These are phyloP conservation scores for Onychorhynchus coronatus DNA, from an alignment of 2,113 vertebrate species.

Conservation along the genomic window DNA sequence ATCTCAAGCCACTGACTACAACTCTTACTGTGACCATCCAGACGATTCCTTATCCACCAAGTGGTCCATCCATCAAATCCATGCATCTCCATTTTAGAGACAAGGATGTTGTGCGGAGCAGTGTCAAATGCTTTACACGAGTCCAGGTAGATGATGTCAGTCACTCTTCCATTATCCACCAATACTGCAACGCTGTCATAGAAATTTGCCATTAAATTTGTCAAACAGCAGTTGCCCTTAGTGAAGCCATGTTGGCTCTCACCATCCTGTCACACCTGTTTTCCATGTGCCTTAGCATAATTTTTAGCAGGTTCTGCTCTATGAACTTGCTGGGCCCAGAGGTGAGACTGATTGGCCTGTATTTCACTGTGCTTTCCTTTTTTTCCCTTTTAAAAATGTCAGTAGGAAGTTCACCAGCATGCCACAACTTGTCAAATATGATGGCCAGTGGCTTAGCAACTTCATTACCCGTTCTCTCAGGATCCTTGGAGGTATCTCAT, in stretches of 20 bases:
- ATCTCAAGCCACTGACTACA: background rate
- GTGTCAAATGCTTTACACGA: background rate
- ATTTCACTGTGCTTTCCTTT: background rate
- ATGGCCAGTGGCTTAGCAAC: background rate
- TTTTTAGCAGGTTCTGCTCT: background rate
- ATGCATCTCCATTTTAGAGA: background rate
- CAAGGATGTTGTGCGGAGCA: background rate
- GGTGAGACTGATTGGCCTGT: background rate
- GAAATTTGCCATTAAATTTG: background rate
- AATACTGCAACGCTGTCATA: background rate
- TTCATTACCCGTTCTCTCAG: background rate
- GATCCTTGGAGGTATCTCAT: rapidly evolving
- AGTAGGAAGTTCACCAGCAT: background rate
- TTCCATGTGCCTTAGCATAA: background rate
- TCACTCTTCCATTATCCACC: background rate
- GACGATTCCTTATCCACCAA: background rate
- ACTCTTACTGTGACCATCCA: background rate
- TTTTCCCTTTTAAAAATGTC: background rate
- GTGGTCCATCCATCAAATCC: background rate
- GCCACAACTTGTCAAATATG: background rate
- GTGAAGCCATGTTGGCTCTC: background rate
- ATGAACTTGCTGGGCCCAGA: background rate
- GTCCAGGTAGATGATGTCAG: background rate
- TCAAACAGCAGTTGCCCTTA: background rate
- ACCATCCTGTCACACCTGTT: background rate